Evolutionary conservation across 1,140 invertebrate species (phyloP).

Genomic region (Adelges cooleyi): DNA sequence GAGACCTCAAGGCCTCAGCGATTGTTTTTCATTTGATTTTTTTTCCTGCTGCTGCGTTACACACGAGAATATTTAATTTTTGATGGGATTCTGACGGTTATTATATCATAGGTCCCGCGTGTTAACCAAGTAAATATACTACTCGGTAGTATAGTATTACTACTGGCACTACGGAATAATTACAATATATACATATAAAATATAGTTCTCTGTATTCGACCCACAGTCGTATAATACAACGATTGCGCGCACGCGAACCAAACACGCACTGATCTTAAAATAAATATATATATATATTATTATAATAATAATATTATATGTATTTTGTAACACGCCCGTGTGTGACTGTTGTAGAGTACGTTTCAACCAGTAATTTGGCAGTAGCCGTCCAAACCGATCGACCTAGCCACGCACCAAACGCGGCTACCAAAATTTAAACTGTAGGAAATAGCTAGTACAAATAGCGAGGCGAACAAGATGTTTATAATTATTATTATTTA

Average conservation of each 20-base stretch:
- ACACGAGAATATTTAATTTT: neutral
- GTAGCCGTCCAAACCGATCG: neutral
- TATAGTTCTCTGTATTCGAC: too few species aligned
- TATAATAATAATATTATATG: too few species aligned
- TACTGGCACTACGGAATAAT: neutral
- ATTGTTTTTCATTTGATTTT: constrained; percentile 2
- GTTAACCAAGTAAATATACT: neutral
- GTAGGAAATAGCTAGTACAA: too few species aligned
- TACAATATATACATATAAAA: too few species aligned
- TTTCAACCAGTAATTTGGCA: constrained; percentile 2
- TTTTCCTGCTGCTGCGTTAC: neutral
- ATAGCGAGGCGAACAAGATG: too few species aligned
- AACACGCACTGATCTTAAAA: constrained; percentile 6
- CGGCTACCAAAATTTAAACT: too few species aligned
- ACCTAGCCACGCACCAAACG: neutral
- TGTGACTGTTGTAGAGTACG: too few species aligned
- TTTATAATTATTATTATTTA: too few species aligned
- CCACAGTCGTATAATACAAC: neutral
- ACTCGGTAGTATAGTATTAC: neutral
- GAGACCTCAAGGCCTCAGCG: constrained; percentile 11
- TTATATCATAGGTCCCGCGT: neutral
- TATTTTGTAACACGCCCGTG: too few species aligned
- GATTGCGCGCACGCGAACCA: neutral
- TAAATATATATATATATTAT: neutral
- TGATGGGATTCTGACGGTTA: neutral